Base-by-base conservation (phyloP, 2,797 vertebrate genomes). In the Tragopan temminckii region DNA sequence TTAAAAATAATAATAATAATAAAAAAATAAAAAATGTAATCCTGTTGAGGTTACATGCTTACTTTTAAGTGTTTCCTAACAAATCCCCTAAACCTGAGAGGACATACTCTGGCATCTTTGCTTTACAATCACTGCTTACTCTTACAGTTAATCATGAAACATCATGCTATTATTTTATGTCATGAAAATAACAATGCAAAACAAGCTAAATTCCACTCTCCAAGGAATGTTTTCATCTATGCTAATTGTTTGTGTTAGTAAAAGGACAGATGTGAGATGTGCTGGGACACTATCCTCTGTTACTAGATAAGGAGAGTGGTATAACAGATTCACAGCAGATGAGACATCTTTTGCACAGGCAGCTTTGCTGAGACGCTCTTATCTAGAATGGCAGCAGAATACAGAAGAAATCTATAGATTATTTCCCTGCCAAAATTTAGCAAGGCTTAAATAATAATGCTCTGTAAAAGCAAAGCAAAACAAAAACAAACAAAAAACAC, bases 11-110 rank as follows among this genome's bases (percentile, higher is more conserved):
- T 9, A 45, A 45, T 45, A 45, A 48, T 46, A 23, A 45, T 45
- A 45, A 43, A 43, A 16, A 15, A 46, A 48, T 24, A 24, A 50
- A 14, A 45, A 45, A 10, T 13, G 3, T 7, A 38, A 62, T 36
- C 20, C 43, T 4, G 0, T 5, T 2, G 3, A 70, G 1, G 0
- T 40, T 69, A 36, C 31, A 19, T 3, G 58, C 6, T 61, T 50
- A 29, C 24, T 8, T 46, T 46, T 24, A 77, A 40, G 45, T n/a
- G 13, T 46, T 67, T 48, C 16, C n/a, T 24, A 67, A 7, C 43
- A 46, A 33, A 48, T 67, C 11, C 4, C 16, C n/a, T 17, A 25
- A 35, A 12, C 11, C 8, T 48, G 45, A 35, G 45, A 35, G 33
- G 11, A 24, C n/a, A 25, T 48, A 24, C 16, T 35, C n/a, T 67